Evolutionary conservation across 2,113 vertebrate species (phyloP).

Genomic region (Laticauda colubrina): DNA sequence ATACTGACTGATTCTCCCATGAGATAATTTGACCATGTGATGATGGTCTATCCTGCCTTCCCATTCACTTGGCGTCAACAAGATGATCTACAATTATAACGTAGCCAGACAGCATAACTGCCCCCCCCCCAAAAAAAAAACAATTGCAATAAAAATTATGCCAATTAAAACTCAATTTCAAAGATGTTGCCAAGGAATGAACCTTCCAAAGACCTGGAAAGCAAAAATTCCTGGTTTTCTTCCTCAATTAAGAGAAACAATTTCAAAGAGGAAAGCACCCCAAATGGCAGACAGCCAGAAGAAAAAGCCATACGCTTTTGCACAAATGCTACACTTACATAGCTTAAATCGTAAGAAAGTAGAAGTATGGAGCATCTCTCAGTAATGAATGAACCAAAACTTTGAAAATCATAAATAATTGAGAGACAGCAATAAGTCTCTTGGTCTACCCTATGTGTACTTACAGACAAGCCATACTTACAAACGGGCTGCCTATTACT

Average conservation of each 20-base stretch:
- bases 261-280: not conserved
- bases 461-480: not conserved
- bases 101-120: not conserved
- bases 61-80: not conserved
- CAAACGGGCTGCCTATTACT: not conserved
- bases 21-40: not conserved
- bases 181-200: not conserved
- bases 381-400: not conserved
- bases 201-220: not conserved
- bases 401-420: not conserved
- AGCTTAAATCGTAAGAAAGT: not conserved
- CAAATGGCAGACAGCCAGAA: not conserved
- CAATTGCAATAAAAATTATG: not conserved
- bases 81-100: not conserved
- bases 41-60: not conserved
- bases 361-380: not conserved
- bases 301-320: not conserved
- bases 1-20: too few species aligned
- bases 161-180: not conserved
- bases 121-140: not conserved
- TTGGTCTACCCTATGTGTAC: not conserved
- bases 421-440: not conserved
- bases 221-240: not conserved
- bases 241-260: not conserved
- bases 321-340: not conserved